Evolutionary conservation across 2,888 invertebrate genomes (phyloP).

Genomic region (Fragum fragum): DNA sequence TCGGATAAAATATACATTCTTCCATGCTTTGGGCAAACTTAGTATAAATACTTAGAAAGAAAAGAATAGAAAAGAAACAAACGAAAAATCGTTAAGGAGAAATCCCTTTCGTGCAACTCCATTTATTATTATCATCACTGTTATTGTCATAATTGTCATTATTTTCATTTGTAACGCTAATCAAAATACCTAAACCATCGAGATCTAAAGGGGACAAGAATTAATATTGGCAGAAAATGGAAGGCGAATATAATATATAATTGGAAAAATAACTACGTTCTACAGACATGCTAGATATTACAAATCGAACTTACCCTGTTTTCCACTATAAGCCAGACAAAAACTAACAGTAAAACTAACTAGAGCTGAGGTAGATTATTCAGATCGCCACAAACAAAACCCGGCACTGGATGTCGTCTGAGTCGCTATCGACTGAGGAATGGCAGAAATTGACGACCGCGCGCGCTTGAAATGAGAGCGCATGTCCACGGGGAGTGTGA

Average conservation of each 20-base stretch:
- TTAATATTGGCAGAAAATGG: no score
- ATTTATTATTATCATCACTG: no score
- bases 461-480: slow-evolving; percentile 24
- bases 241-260: not conserved
- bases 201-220: no score
- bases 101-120: no score
- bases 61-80: no score
- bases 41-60: no score
- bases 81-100: no score
- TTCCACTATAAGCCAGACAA: not conserved
- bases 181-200: no score
- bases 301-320: not conserved
- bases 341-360: slow-evolving; percentile 13
- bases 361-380: not conserved
- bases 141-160: no score
- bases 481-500: slow-evolving; percentile 29
- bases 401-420: slow-evolving; percentile 12
- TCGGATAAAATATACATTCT: no score
- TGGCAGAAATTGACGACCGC: slow-evolving; percentile 12
- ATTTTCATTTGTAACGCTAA: no score
- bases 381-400: not conserved
- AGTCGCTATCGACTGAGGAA: slow-evolving; percentile 23
- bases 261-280: not conserved
- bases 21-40: no score
- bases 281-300: not conserved